Evolutionary conservation across 2,888 invertebrate species (phyloP), one percentile per base, ranked within the genome.

Genomic region (Ectropis crepuscularia): DNA sequence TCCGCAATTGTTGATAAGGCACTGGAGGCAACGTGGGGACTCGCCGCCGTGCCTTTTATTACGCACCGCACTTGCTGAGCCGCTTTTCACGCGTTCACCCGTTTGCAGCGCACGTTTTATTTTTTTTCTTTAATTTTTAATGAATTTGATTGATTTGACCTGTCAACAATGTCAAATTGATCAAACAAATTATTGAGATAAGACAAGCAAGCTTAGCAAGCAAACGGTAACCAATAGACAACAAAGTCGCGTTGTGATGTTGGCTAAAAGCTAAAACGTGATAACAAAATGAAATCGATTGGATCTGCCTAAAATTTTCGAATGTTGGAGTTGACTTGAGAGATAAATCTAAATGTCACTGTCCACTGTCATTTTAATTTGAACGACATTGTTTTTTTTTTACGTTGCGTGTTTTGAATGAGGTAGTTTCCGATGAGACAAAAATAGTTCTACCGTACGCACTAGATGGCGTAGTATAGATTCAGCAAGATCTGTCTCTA

Each of bases 1-100:
- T 71, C 73, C 72, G 73, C 78, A 79, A 79, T 73, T 79, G 82
- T 75, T 75, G 87, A 89, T 87, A 89, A 87, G 83, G 78, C 76
- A 76, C 80, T 78, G 76, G 78, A 76, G 78, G 80, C 87, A 89
- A 90, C 88, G 90, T 89, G 88, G 86, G 84, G 77, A 81, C 78
- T 79, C 60, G 69, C 68, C 75, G 80, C 75, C 77, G 82, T 78
- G 76, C 75, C 75, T 78, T 82, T 83, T 85, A 82, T 83, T 82
- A 86, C 84, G 80, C 78, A 77, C 67, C 75, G 68, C 73, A 76
- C 74, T 79, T 71, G 70, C 63, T 59, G 73, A 66, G 74, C 71
- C 69, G 69, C 72, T 75, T 72, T 78, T 78, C 76, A 77, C 82
- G 81, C 82, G 81, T 70, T 75, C 62, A 70, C 69, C 71, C 57